Evolutionary conservation across 2,888 invertebrate genomes (phyloP), one percentile per base, ranked within the genome.

Genomic region (Drosophila prostipennis): DNA sequence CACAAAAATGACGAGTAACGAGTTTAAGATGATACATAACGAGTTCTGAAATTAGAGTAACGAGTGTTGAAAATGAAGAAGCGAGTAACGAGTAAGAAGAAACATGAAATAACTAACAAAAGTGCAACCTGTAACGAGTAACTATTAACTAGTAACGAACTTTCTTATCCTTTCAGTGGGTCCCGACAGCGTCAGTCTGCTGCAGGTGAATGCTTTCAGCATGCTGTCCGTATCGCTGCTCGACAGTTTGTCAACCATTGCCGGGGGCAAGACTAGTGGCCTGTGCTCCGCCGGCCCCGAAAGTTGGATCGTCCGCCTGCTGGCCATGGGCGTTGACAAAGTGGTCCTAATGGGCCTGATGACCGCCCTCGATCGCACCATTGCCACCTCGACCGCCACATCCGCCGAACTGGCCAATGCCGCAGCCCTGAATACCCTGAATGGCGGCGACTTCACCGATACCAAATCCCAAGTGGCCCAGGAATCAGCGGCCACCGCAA

Each of bases 221-320:
- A 78, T 82, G 6, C 46, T 83, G 0, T 81, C 82, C n/a, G 26
- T 70, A 8, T 72, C 86, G 2, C 42, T 87, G 3, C 52, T 76
- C 68, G 72, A 87, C 19, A 82, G 86, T 16, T 43, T 83, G 7
- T 61, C 63, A 1, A 42, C 55, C 0, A 87, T 83, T 40, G 65
- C 82, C 14, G 39, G 71, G 3, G 88, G 88, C 2, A 42, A 74
- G 8, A 39, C 42, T n/a, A 87, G 79, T 7, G 77, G 74, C 6
- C 57, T 85, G 48, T 83, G 82, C 53, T 75, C 88, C 2, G 82
- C 88, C 0, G 58, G 72, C 3, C 32, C 67, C 0, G 68, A 79
- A 0, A 74, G 70, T 19, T 83, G 88, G 82, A 68, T 82, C 2
- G 82, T 82, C 0, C 86, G 83, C 13, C 72, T 87, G 0, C 54